Base-by-base conservation (phyloP, 2,888 invertebrate species). In the Spisula subtruncata region DNA sequence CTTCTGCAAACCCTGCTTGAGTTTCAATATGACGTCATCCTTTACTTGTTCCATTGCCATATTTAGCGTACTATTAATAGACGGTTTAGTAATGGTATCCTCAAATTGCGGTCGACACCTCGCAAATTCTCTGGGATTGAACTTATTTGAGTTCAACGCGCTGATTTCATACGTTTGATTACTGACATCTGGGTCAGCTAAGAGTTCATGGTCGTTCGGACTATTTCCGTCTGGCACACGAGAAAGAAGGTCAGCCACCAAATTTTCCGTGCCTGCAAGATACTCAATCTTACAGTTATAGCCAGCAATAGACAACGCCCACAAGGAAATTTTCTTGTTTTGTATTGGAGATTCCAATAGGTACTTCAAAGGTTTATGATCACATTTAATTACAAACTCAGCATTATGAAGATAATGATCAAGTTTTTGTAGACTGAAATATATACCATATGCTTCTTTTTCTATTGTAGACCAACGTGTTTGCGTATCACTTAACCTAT, bases 201-300 rank as follows among this genome's bases (percentile, higher is more conserved):
- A 20, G 14, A 20, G 54, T 5, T 41, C 41, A 41, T 8, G 4
- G 8, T 41, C 41, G 41, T 2, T 5, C 12, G 14, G 14, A 54
- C 1, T 12, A 54, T n/a, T n/a, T n/a, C n/a, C 25, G 20, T 8
- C 16, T 16, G 8, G 25, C 10, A n/a, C 35, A 4, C 82, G 25
- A 29, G 87, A 87, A 0, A 89, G 35, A n/a, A 89, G 25, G 54
- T 89, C 87, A 35, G 85, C 87, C 80, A 54, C 29, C 5, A 66
- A 29, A 71, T 87, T 89, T 18, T 25, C n/a, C 16, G 48, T 79
- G 10, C 89, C 90, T 60, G 85, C 20, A 29, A 91, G 75, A 80
- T 93, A 91, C 32, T 88, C 85, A 20, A 90, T 54, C 25, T 54
- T 80, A 10, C 88, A 91, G 81, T 91, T 87, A 80, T 91, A 90